phyloP scores from a whole-genome alignment of 92 coral and sea anemone genomes.

The Nematostella vectensis region DNA sequence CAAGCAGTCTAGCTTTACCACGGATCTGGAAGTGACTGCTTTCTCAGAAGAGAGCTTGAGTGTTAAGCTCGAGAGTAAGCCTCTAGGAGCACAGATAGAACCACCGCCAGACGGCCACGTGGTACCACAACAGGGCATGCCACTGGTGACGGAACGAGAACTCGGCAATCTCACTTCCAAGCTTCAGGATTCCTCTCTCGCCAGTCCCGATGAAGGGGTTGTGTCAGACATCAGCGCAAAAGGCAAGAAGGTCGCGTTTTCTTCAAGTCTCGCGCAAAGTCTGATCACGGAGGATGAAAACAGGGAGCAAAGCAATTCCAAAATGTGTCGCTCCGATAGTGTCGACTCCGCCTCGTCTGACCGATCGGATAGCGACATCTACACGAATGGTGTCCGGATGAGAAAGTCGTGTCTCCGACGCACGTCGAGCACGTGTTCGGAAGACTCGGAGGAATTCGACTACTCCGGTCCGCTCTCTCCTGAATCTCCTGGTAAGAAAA shows the following conservation, averaged over 20 bases:
- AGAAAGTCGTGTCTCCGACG: conserved; percentile 66
- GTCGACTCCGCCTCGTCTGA: conserved; percentile 28
- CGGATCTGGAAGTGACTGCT: conserved; percentile 48
- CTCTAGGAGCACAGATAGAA: conserved; percentile 4
- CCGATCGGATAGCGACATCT: conserved; percentile 13
- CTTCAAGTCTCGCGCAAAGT: conserved; percentile 5
- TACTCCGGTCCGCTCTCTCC: conserved; percentile 42
- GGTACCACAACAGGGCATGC: conserved; percentile 2
- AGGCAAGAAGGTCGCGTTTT: conserved; percentile 34
- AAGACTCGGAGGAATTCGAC: conserved; percentile 64
- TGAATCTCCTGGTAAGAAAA: conserved; percentile 74
- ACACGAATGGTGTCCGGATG: conserved; percentile 30
- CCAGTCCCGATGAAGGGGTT: conserved; percentile 34
- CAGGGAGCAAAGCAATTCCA: neutral
- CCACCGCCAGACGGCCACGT: conserved; percentile 23
- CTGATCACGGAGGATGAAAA: neutral
- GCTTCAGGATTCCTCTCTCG: conserved; percentile 24
- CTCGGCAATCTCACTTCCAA: conserved; percentile 4
- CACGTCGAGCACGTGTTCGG: conserved; percentile 73
- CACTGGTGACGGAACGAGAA: neutral
- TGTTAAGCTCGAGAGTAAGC: conserved; percentile 36
- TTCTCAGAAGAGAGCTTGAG: conserved; percentile 49
- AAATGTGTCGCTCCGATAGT: conserved; percentile 23
- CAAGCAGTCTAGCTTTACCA: conserved; percentile 7
- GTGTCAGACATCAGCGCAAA: conserved; percentile 23